Conservation (phyloP, 1,140 invertebrate species). For the Bombyx mandarina region DNA sequence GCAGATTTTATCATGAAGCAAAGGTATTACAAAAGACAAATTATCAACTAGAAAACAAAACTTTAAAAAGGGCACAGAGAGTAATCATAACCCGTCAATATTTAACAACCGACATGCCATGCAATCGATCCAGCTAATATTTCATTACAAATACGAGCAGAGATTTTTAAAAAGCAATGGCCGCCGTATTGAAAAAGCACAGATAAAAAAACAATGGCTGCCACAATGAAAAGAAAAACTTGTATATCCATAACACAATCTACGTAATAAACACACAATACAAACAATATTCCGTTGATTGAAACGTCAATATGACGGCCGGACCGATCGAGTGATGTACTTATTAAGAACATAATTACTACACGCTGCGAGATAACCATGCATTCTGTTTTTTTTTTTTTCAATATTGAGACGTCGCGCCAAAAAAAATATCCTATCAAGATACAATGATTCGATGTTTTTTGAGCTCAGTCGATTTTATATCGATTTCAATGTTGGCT, state of each 20-base stretch:
- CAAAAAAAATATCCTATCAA: conserved; percentile 23
- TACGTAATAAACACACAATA: conserved; percentile 56
- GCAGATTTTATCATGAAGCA: too few species aligned
- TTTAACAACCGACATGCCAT: too few species aligned
- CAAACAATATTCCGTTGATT: conserved; percentile 61
- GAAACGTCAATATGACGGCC: conserved; percentile 54
- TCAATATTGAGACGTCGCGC: conserved; percentile 33
- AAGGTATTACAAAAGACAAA: too few species aligned
- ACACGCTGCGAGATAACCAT: conserved; percentile 39
- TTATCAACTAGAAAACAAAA: too few species aligned
- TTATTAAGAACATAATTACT: conserved; percentile 47
- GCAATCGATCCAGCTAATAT: conserved; percentile 23
- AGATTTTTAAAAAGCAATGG: conserved; percentile 16
- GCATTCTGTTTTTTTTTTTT: conserved; percentile 49
- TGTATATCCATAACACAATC: conserved; percentile 66
- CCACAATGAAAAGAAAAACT: conserved; percentile 37
- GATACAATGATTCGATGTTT: conserved; percentile 28
- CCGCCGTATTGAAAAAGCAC: conserved; percentile 5
- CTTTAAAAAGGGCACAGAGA: too few species aligned
- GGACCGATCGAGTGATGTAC: too few species aligned
- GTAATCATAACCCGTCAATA: too few species aligned
- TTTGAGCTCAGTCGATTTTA: conserved; percentile 7
- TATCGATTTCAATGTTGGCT: conserved; percentile 2
- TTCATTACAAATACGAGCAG: conserved; percentile 23
- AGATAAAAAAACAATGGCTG: conserved; percentile 30